Conservation (phyloP, 1,140 invertebrate species). For the Drosophila pruinosa region DNA sequence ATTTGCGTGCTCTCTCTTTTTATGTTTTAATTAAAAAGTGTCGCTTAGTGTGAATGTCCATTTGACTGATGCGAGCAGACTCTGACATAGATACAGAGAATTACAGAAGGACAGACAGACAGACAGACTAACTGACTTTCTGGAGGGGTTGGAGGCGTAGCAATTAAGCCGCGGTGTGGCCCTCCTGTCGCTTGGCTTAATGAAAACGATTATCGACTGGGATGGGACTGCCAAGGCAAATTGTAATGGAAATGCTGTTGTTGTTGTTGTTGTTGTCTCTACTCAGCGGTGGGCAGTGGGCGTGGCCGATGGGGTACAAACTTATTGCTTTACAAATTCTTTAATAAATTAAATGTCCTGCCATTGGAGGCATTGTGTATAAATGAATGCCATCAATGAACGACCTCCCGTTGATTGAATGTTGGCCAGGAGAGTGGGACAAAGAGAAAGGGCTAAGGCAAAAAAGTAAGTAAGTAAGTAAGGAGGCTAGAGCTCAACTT, state of each 20-base stretch:
- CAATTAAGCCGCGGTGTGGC: constrained; percentile 67
- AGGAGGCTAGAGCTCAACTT: constrained; percentile 51
- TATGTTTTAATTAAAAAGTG: constrained; percentile 80
- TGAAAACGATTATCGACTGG: constrained; percentile 75
- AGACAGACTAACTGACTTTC: too few relatives aligned
- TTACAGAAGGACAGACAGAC: background rate
- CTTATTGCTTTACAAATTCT: constrained; percentile 81
- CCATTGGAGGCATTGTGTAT: constrained; percentile 14
- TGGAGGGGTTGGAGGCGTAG: background rate
- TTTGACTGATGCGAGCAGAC: constrained; percentile 60
- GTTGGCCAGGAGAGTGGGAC: background rate
- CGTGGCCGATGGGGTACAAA: constrained; percentile 49
- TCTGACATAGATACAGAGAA: constrained; percentile 11
- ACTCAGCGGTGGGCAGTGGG: background rate
- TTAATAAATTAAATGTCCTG: constrained; percentile 79
- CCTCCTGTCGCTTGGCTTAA: constrained; percentile 58
- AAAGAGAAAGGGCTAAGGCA: background rate
- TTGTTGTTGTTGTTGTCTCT: too few relatives aligned
- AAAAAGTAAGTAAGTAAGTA: background rate
- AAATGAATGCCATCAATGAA: constrained; percentile 57
- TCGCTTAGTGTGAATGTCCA: constrained; percentile 73
- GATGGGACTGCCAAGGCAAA: background rate
- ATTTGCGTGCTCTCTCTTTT: constrained; percentile 53
- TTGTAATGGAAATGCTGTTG: constrained; percentile 6
- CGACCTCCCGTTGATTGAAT: constrained; percentile 33